Evolutionary conservation across 2,888 invertebrate species (phyloP).

Genomic region (Cosmorhoe ocellata): DNA sequence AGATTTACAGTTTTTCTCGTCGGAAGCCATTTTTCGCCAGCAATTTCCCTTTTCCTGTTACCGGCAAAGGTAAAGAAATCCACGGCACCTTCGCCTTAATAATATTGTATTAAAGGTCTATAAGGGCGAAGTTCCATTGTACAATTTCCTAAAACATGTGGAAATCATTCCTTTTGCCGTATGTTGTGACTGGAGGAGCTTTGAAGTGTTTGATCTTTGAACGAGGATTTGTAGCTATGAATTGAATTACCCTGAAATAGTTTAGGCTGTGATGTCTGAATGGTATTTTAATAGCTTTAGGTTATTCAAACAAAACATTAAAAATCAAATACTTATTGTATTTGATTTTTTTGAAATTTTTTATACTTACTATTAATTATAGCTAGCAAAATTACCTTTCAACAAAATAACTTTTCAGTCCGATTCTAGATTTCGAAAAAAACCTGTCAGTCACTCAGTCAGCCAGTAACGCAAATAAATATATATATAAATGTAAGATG

Average conservation of each 20-base stretch:
- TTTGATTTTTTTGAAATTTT: too few species aligned
- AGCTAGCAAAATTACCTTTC: too few species aligned
- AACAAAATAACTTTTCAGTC: too few species aligned
- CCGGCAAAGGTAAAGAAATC: slow-evolving; percentile 52
- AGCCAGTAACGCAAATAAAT: too few species aligned
- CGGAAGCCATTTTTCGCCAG: slow-evolving; percentile 46
- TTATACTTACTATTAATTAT: too few species aligned
- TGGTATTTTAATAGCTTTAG: too few species aligned
- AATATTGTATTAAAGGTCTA: slow-evolving; percentile 51
- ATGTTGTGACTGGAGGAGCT: neutral
- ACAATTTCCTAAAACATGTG: slow-evolving; percentile 31
- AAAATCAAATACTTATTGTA: too few species aligned
- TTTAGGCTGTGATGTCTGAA: neutral
- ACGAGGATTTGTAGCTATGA: slow-evolving; percentile 3
- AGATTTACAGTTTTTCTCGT: slow-evolving; percentile 23
- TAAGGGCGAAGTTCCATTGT: slow-evolving; percentile 43
- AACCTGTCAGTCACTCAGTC: too few species aligned
- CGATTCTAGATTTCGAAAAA: too few species aligned
- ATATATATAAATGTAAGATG: too few species aligned
- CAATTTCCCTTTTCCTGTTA: slow-evolving; percentile 67
- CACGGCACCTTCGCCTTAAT: slow-evolving; percentile 51
- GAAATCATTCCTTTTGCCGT: slow-evolving; percentile 19
- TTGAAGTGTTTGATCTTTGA: slow-evolving; percentile 17
- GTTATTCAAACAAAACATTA: too few species aligned
- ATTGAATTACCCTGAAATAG: neutral